Conservation (phyloP, 2,113 vertebrate genomes). For the Candoia aspera region DNA sequence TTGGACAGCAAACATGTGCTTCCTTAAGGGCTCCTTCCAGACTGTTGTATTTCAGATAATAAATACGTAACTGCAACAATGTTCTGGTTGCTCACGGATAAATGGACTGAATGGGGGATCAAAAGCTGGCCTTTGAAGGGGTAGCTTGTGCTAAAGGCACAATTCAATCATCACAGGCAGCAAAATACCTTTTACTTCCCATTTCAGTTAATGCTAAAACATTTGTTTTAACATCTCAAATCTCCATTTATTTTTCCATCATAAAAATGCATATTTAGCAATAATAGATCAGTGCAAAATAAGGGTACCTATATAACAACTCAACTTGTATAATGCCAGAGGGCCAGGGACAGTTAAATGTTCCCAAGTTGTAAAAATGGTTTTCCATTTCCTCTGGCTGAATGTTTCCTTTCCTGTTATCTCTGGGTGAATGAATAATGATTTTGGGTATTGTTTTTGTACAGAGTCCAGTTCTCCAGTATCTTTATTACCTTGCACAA, state of each 20-base stretch:
- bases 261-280: slow-evolving; percentile 21
- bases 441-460: slow-evolving; percentile 56
- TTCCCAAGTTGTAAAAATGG: slow-evolving; percentile 9
- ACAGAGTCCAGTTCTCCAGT: slow-evolving; percentile 97
- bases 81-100: not conserved
- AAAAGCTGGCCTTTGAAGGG: not conserved
- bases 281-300: not conserved
- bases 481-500: slow-evolving; percentile 96
- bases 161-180: not conserved
- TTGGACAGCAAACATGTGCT: not conserved
- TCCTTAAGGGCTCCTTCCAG: not conserved
- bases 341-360: not conserved
- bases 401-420: not conserved
- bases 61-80: not conserved
- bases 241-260: not conserved
- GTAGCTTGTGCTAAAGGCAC: not conserved
- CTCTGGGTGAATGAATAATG: slow-evolving; percentile 23
- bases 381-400: slow-evolving; percentile 38
- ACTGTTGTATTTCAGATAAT: not conserved
- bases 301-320: not conserved
- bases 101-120: not conserved
- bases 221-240: not conserved
- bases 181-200: not conserved
- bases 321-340: not conserved
- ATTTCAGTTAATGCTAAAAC: not conserved